Evolutionary conservation across 2,113 vertebrate species (phyloP).

Genomic region (Turnix velox): DNA sequence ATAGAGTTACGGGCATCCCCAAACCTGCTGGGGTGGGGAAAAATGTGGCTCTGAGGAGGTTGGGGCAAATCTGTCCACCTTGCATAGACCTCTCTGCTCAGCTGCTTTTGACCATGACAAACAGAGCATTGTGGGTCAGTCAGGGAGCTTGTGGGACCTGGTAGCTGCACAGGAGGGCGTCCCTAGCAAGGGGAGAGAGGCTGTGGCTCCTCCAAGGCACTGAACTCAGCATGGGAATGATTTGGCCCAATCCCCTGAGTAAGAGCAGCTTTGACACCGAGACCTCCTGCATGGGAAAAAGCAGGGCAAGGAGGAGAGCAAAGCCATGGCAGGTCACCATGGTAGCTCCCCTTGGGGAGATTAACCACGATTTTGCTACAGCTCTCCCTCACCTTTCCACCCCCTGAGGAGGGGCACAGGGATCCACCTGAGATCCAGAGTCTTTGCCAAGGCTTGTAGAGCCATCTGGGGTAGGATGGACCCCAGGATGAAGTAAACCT

Average conservation of each 20-base stretch:
- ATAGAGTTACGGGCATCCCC: not conserved
- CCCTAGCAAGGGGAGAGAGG: not conserved
- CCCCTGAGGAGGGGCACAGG: accelerated
- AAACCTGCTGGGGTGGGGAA: not conserved
- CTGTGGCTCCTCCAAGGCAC: slow-evolving; percentile 43
- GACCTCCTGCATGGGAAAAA: not conserved
- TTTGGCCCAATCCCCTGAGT: not conserved
- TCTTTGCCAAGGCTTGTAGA: not conserved
- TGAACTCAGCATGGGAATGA: not conserved
- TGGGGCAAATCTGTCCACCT: not conserved
- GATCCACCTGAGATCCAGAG: not conserved
- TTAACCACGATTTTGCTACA: accelerated
- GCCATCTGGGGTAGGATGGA: not conserved
- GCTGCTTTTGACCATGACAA: not conserved
- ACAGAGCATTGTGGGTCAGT: accelerated
- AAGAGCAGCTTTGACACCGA: not conserved
- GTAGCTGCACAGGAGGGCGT: not conserved
- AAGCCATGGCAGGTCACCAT: not conserved
- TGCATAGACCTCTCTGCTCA: not conserved
- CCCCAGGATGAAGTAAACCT: not conserved
- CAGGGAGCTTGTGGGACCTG: not conserved
- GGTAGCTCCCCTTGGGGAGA: not conserved
- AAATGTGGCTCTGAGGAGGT: not conserved
- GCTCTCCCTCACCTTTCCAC: not conserved
- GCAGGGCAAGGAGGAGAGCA: not conserved